Base-by-base conservation (phyloP, 2,113 vertebrate species). In the Epinephelus moara region DNA sequence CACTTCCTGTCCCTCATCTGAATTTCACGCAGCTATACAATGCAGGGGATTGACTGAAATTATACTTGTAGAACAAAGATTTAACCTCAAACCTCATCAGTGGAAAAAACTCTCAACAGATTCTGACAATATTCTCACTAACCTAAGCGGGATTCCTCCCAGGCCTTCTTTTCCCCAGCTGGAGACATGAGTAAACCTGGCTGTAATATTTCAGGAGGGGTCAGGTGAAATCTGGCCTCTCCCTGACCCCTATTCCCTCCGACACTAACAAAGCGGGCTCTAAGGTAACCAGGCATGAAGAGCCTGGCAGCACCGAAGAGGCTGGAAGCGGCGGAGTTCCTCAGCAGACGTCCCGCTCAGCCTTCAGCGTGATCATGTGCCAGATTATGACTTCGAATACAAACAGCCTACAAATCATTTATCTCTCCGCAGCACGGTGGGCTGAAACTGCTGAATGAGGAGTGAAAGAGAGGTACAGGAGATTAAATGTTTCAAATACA, bases 231-330 rank as follows among this genome's bases (percentile, higher is more conserved):
- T 70, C 77, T 91, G 92, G 85, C 91, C 93, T 91, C 87, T 72
- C 82, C 50, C 56, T 93, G 92, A 95, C 91, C 91, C 87, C 80
- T 25, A 86, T 93, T 91, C 91, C 90, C 67, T 84, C 78, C 47
- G 91, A 91, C 83, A 89, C 88, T 93, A 92, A 91, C 93, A 93
- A 92, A 90, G 85, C 78, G 57, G 75, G 86, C 81, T 92, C 85
- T 72, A 86, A 93, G 85, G 84, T 93, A 94, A 95, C 92, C 93
- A 95, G 89, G 90, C 93, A 94, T 93, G 91, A 93, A 91, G 84
- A 87, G 84, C 78, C 82, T 69, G 78, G 91, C 91, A 82, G 84
- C 85, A 85, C 55, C 42, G 68, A 70, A 68, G 84, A 72, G 91
- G 84, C 85, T 83, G 83, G 61, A 86, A 92, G 85, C 80, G 21